phyloP scores from a whole-genome alignment of 2,113 vertebrate genomes.

The Protomyctophum bolini region DNA sequence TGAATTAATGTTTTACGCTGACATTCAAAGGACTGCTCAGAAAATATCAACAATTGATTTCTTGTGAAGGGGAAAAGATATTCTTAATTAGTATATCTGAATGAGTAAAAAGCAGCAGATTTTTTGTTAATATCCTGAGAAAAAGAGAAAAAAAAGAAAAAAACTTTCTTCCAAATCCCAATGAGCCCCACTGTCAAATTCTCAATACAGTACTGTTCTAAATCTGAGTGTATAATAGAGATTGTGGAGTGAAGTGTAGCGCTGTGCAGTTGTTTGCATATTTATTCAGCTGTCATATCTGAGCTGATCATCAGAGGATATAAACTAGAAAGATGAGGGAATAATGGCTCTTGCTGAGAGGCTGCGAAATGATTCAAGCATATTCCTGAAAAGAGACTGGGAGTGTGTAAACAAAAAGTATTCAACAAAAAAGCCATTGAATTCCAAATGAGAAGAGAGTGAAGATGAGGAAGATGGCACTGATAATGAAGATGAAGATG shows the following conservation, averaged over 20 bases:
- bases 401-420: constrained; percentile 65
- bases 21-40: constrained; percentile 55
- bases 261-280: constrained; percentile 72
- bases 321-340: constrained; percentile 76
- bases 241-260: constrained; percentile 66
- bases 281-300: constrained; percentile 81
- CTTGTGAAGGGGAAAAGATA: constrained; percentile 42
- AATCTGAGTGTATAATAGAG: constrained; percentile 68
- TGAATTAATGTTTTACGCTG: constrained; percentile 41
- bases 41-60: constrained; percentile 63
- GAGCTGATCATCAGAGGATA: constrained; percentile 78
- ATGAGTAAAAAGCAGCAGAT: constrained; percentile 55
- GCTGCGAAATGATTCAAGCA: constrained; percentile 59
- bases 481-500: constrained; percentile 63
- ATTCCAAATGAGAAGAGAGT: constrained; percentile 51
- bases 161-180: constrained; percentile 65
- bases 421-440: constrained; percentile 51
- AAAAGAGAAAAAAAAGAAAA: constrained; percentile 33
- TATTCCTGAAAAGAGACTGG: constrained; percentile 67
- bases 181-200: constrained; percentile 68
- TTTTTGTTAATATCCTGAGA: constrained; percentile 55
- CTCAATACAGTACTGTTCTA: constrained; percentile 63
- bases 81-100: constrained; percentile 67
- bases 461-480: constrained; percentile 54
- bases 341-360: constrained; percentile 75